Base-by-base conservation (phyloP, 2,113 vertebrate species). In the Amphiprion percula region DNA sequence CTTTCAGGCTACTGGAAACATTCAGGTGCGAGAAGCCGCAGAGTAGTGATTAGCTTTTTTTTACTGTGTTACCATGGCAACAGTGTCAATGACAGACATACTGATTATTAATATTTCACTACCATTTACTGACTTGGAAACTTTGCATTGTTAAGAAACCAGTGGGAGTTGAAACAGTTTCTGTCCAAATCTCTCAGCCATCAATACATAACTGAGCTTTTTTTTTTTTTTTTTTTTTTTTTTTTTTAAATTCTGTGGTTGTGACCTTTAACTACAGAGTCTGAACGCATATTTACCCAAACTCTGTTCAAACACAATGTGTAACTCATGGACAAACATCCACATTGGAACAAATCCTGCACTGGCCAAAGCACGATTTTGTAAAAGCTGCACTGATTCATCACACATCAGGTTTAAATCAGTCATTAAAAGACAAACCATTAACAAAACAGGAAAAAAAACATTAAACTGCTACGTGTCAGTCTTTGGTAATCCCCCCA, bases 1-100 rank as follows among this genome's bases (percentile, higher is more conserved):
- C 62, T 85, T 90, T 79, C 53, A 71, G 63, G 55, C 59, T 65
- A 68, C 63, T 49, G 59, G 33, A 82, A 72, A 86, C 68, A 63
- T 81, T 74, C 68, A 82, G 74, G 77, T 90, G 85, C 64, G 47
- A 88, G 73, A 87, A 50, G 86, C 60, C 66, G 58, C 70, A 14
- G 60, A 33, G 70, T 26, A 59, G 72, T 71, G 69, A 77, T 89
- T 69, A 73, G 64, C 72, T 59, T 81, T 65, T 85, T 70, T 85
- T 70, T 54, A 47, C 49, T 0, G 60, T 61, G 78, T 90, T 87
- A 55, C 84, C 86, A 87, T 84, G 84, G 84, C 68, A 88, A 84
- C 82, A 11, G 41, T 33, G 52, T 80, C 76, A 86, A 68, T 78
- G 75, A 80, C 17, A 64, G 68, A 77, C 68, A 69, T 80, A 72